Evolutionary conservation across 2,113 vertebrate genomes (phyloP), one percentile per base, ranked within the genome.

Genomic region (Chrysemys picta): DNA sequence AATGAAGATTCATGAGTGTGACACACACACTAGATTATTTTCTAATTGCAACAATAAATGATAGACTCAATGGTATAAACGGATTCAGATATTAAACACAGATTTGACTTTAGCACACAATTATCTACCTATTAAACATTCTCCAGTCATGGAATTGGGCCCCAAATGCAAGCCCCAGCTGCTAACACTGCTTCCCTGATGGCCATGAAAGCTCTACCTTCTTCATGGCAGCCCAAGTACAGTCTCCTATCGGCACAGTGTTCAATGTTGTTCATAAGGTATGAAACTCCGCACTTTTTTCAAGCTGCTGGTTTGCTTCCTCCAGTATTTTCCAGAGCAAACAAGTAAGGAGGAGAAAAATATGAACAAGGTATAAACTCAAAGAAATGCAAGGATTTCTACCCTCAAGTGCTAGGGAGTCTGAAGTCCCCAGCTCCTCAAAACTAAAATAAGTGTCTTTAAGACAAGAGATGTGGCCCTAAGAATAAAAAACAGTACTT

Each of bases 1-100:
- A 98, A 97, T 14, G 95, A 96, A 96, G 96, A 93, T 78, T 87
- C 80, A 86, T 31, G 94, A 87, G 82, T 25, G 81, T 53, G 21
- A 95, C 35, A 27, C 89, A 84, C 10, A 94, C 38, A 78, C 83
- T 80, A 90, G 95, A 81, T 78, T 21, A 84, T 1, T 29, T 91
- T 88, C 45, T 75, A 90, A 42, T 93, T 83, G 50, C 82, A 52
- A 83, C 17, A 91, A 78, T 17, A 53, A 95, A 82, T 19, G 75
- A 54, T 2, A 9, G 21, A 87, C 42, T 21, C 21, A 93, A 91
- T 1, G 90, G 2, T 80, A 0, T 4, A 82, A 49, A 83, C 25
- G 78, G 5, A 75, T 1, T 65, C 10, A 65, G 17, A 45, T 14
- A 84, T 2, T 24, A 85, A 24, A 2, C 4, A 82, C 31, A n/a